These are phyloP conservation scores for Paedocypris sp. DNA, from an alignment of 2,113 vertebrate species.

Conservation along the genomic window DNA sequence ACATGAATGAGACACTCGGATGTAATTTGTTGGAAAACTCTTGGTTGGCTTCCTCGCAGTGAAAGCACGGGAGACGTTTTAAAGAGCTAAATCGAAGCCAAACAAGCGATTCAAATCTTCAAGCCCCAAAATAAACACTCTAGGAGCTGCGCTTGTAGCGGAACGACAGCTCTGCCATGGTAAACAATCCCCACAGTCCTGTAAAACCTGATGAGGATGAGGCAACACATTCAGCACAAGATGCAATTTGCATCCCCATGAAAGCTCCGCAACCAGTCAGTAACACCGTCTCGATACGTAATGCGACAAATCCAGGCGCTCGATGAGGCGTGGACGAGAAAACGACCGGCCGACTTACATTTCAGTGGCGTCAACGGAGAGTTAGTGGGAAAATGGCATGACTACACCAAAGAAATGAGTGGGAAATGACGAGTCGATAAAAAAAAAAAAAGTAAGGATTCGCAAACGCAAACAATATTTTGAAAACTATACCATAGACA, in stretches of 20 bases:
- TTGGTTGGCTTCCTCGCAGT: constrained; percentile 2
- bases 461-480: too few relatives aligned
- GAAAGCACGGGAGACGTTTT: constrained; percentile 8
- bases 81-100: constrained; percentile 15
- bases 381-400: too few relatives aligned
- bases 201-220: constrained; percentile 7
- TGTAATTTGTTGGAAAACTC: constrained; percentile 17
- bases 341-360: neutral
- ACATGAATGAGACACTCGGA: constrained; percentile 22
- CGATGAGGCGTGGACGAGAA: neutral
- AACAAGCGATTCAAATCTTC: constrained; percentile 23
- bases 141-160: neutral
- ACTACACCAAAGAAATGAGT: too few relatives aligned
- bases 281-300: neutral
- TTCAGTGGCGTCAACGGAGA: neutral
- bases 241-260: constrained; percentile 7
- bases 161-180: neutral
- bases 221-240: neutral
- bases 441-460: too few relatives aligned
- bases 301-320: neutral
- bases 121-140: constrained; percentile 6
- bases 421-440: too few relatives aligned
- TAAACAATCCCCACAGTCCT: constrained; percentile 15
- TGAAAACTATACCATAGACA: too few relatives aligned
- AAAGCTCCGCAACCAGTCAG: neutral